phyloP scores from a whole-genome alignment of 1,140 invertebrate species.

The Heliconius nattereri region DNA sequence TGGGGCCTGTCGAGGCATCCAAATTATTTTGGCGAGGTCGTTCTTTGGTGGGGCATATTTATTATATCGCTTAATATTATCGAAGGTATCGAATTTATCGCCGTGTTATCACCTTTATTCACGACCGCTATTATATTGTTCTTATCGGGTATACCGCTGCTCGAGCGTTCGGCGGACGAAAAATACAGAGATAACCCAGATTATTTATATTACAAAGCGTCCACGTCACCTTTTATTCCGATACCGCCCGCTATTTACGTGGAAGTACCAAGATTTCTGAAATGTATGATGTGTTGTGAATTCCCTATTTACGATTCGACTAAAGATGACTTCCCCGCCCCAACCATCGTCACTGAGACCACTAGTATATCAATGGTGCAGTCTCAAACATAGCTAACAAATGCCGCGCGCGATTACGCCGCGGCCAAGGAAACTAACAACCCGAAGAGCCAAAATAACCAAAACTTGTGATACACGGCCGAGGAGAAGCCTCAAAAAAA shows the following conservation, averaged over 20 bases:
- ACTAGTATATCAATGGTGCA: slow-evolving; percentile 87
- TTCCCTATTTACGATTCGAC: slow-evolving; percentile 92
- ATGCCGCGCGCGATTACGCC: slow-evolving; percentile 80
- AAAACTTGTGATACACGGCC: slow-evolving; percentile 77
- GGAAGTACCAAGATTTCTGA: slow-evolving; percentile 90
- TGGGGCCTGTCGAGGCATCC: slow-evolving; percentile 96
- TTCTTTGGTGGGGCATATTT: slow-evolving; percentile 97
- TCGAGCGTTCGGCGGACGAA: slow-evolving; percentile 93
- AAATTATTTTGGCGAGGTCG: slow-evolving; percentile 97
- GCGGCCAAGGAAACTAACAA: slow-evolving; percentile 64
- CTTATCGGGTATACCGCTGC: slow-evolving; percentile 91
- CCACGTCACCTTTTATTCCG: slow-evolving; percentile 93
- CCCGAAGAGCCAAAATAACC: slow-evolving; percentile 51
- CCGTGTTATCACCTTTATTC: slow-evolving; percentile 93
- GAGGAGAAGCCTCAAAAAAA: slow-evolving; percentile 65
- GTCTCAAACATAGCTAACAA: slow-evolving; percentile 89
- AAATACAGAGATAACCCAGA: slow-evolving; percentile 91
- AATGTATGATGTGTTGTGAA: slow-evolving; percentile 92
- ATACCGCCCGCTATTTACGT: slow-evolving; percentile 92
- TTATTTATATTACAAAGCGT: slow-evolving; percentile 92
- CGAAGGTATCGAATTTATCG: slow-evolving; percentile 89
- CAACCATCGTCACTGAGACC: slow-evolving; percentile 86
- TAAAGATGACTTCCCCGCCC: slow-evolving; percentile 84
- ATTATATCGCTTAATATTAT: slow-evolving; percentile 93
- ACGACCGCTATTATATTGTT: slow-evolving; percentile 94